Evolutionary conservation across 2,888 invertebrate genomes (phyloP).

Genomic region (Xanthorhoe spadicearia): DNA sequence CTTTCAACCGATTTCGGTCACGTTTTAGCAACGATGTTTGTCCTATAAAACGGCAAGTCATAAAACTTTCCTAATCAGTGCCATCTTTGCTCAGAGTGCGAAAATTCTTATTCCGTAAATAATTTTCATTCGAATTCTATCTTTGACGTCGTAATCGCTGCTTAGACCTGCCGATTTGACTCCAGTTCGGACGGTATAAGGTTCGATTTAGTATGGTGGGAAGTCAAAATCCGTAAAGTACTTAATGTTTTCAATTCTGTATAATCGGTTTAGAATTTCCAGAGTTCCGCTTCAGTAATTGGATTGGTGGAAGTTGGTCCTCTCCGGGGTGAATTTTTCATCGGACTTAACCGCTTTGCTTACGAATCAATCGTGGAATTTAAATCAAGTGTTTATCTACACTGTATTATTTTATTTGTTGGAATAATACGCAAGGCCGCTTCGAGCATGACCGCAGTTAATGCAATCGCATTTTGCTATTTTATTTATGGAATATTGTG

Average conservation of each 20-base stretch:
- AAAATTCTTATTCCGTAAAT: constrained; percentile 74
- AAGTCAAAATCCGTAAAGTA: constrained; percentile 73
- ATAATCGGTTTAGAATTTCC: constrained; percentile 85
- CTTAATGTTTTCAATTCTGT: constrained; percentile 84
- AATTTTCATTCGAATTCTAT: constrained; percentile 78
- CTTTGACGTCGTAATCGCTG: constrained; percentile 75
- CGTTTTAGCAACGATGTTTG: constrained; percentile 68
- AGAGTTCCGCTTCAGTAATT: constrained; percentile 80
- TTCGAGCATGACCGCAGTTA: constrained; percentile 37
- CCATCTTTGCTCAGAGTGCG: constrained; percentile 67
- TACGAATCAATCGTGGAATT: constrained; percentile 61
- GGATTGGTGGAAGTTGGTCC: constrained; percentile 76
- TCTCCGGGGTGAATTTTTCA: constrained; percentile 71
- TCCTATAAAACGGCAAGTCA: constrained; percentile 67
- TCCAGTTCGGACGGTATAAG: constrained; percentile 58
- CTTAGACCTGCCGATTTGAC: constrained; percentile 53
- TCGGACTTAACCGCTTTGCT: constrained; percentile 63
- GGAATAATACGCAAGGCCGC: constrained; percentile 37
- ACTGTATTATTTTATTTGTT: constrained; percentile 35
- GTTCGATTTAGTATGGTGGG: constrained; percentile 59
- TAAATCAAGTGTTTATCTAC: constrained; percentile 49
- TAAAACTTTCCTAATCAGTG: constrained; percentile 80
- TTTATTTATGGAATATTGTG: constrained; percentile 43
- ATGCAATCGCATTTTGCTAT: constrained; percentile 34
- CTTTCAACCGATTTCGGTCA: constrained; percentile 60